Evolutionary conservation across 2,113 vertebrate species (phyloP), one percentile per base, ranked within the genome.

Genomic region (Elanoides forficatus): DNA sequence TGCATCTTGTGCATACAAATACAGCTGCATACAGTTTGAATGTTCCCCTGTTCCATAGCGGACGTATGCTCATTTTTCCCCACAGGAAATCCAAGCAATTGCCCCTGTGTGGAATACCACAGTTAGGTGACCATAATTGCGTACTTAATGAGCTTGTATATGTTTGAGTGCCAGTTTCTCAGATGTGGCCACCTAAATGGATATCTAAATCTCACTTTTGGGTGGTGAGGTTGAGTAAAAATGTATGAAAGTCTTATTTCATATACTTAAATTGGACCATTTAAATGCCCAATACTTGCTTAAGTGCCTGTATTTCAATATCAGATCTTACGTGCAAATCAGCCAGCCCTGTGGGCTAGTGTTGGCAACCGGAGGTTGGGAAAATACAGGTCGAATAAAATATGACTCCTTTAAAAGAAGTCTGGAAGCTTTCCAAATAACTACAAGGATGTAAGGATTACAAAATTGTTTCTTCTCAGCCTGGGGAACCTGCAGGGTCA

Each of bases 51-150:
- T 85, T 87, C 95, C 63, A 20, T 4, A 80, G 81, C 7, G 22
- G 86, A 73, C 40, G 1, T 83, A 50, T 26, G 66, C 71, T 95
- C 81, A 20, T 93, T 97, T 95, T 95, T 76, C 73, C 84, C 84
- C 89, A 95, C 93, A 96, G 94, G 94, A 97, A 97, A 95, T 95
- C 93, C 94, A 95, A 90, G 95, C 89, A 96, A 93, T 97, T 95
- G 86, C 86, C 84, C 86, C 94, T 93, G 23, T 76, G 78, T 91
- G 89, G 50, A 94, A 80, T 23, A 78, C 91, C 93, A 95, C 89
- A 95, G 94, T 96, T 95, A 95, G 50, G 74, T 91, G 87, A 96
- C 91, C 96, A 88, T 90, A 97, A 96, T 90, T 95, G 79, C 89
- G 83, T 70, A 40, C 27, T 58, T 94, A 90, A 95, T 96, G 92